Evolutionary conservation across 2,888 invertebrate species (phyloP).

Genomic region (Anoncus sp.): DNA sequence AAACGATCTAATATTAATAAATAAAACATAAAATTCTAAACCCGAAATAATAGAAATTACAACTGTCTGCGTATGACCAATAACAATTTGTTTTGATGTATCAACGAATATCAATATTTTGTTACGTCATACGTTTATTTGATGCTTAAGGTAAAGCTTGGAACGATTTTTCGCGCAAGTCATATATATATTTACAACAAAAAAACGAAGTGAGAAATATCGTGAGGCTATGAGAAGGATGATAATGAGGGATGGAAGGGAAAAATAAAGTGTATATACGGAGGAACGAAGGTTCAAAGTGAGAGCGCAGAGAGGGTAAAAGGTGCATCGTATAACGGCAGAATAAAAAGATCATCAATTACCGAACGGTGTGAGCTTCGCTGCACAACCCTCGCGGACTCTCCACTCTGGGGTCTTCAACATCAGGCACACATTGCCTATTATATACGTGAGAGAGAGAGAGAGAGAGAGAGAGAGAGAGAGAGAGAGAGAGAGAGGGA

Average conservation of each 20-base stretch:
- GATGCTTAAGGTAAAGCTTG: too few relatives aligned
- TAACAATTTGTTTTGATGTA: too few relatives aligned
- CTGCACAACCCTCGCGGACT: conserved; percentile 38
- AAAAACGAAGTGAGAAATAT: not conserved
- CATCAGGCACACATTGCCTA: conserved; percentile 29
- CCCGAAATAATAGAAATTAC: not conserved
- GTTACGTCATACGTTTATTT: too few relatives aligned
- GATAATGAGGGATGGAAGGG: conserved; percentile 29
- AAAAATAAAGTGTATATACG: conserved; percentile 54
- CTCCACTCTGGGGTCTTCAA: conserved; percentile 41
- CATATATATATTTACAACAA: not conserved
- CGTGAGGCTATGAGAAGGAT: not conserved
- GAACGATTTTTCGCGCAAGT: not conserved
- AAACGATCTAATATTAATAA: too few relatives aligned
- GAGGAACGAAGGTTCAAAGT: conserved; percentile 30
- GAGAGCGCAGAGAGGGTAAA: conserved; percentile 37
- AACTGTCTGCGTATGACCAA: too few relatives aligned
- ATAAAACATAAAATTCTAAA: too few relatives aligned
- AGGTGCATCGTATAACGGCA: conserved; percentile 73
- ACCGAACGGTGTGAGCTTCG: conserved; percentile 61
- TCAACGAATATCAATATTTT: too few relatives aligned
- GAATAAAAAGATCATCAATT: conserved; percentile 81
- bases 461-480: not conserved
- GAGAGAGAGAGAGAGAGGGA: conserved; percentile 8
- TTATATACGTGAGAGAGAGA: conserved; percentile 10